Conservation (phyloP, 2,888 invertebrate species). For the Latheticus oryzae region DNA sequence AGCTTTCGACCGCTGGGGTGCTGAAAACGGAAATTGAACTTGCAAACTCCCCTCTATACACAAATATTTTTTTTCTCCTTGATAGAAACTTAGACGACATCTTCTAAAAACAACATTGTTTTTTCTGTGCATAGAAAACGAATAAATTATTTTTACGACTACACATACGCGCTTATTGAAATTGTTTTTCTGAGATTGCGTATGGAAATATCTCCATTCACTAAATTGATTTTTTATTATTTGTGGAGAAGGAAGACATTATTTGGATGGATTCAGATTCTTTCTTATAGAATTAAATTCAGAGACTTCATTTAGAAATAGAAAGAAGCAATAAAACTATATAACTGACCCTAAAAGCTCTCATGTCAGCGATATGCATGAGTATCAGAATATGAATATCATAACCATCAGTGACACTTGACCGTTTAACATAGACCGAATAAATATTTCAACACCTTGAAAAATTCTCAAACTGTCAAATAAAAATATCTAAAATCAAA, state of each 20-base stretch:
- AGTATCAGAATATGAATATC: constrained; percentile 26
- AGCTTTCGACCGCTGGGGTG: constrained; percentile 57
- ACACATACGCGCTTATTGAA: constrained; percentile 48
- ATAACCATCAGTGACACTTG: constrained; percentile 11
- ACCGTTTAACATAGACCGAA: too few relatives aligned
- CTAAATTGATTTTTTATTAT: constrained; percentile 58
- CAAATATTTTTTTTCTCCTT: constrained; percentile 24
- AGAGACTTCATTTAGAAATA: constrained; percentile 50
- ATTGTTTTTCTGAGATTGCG: constrained; percentile 53
- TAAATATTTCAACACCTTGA: too few relatives aligned
- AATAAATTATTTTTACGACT: constrained; percentile 46
- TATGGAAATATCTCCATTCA: constrained; percentile 60
- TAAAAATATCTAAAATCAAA: too few relatives aligned
- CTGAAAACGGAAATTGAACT: constrained; percentile 51
- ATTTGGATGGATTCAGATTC: constrained; percentile 38
- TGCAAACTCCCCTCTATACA: constrained; percentile 34
- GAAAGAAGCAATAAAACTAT: constrained; percentile 49
- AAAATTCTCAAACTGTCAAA: too few relatives aligned
- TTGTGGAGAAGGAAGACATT: constrained; percentile 40
- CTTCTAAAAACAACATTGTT: constrained; percentile 21
- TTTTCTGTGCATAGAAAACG: constrained; percentile 45
- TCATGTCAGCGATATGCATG: constrained; percentile 34
- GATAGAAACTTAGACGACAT: constrained; percentile 13
- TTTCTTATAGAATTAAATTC: constrained; percentile 46
- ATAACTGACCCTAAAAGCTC: constrained; percentile 26